phyloP scores from a whole-genome alignment of 2,113 vertebrate genomes.

The Crotalus horridus region DNA sequence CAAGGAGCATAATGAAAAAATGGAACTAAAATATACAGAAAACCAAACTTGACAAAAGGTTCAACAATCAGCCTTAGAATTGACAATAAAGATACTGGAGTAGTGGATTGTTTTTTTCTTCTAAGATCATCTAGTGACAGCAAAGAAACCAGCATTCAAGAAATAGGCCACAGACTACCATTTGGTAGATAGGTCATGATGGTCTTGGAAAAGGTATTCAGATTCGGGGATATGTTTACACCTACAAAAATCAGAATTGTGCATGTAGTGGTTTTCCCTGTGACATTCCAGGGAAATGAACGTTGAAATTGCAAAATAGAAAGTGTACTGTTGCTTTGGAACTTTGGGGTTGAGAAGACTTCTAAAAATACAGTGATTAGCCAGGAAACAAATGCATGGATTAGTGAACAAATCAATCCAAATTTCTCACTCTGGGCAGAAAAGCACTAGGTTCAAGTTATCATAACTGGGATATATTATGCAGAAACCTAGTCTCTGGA shows the following conservation, averaged over 20 bases:
- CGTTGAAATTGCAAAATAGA: background rate
- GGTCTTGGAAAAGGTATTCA: background rate
- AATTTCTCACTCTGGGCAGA: background rate
- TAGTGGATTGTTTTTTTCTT: background rate
- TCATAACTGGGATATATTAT: background rate
- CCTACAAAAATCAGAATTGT: background rate
- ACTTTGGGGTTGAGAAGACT: background rate
- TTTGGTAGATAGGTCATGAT: background rate
- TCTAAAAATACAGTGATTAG: background rate
- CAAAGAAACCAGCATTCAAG: background rate
- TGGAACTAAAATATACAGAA: background rate
- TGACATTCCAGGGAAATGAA: background rate
- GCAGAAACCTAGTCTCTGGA: background rate
- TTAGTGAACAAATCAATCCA: background rate
- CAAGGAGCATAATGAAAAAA: background rate
- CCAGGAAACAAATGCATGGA: background rate
- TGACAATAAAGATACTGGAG: background rate
- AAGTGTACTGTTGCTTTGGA: background rate
- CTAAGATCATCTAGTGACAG: background rate
- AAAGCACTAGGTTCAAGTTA: background rate
- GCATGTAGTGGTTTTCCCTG: background rate
- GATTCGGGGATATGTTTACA: background rate
- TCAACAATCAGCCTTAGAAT: background rate
- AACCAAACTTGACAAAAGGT: background rate
- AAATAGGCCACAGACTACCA: background rate